These are phyloP conservation scores for Drosophila jambulina DNA, from an alignment of 1,140 invertebrate species.

Conservation along the genomic window DNA sequence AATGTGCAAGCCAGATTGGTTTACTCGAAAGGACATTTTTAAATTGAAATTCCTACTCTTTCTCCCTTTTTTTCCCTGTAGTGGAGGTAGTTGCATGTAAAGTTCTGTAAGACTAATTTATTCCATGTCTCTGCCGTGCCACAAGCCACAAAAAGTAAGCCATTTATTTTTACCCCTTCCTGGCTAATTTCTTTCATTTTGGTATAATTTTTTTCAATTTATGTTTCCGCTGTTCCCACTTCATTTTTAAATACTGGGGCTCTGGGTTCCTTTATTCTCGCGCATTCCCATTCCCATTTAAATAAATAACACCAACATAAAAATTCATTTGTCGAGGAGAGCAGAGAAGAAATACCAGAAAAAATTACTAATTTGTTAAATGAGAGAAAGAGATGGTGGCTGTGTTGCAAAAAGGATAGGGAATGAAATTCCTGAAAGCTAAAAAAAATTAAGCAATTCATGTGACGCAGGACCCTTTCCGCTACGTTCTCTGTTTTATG, in stretches of 20 bases:
- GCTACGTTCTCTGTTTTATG: neutral
- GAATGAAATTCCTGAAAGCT: neutral
- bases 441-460: constrained; percentile 29
- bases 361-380: constrained; percentile 29
- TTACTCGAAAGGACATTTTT: constrained; percentile 2
- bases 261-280: constrained; percentile 1
- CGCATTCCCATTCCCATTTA: constrained; percentile 5
- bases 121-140: neutral
- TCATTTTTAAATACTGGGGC: neutral
- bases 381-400: neutral
- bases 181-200: constrained; percentile 23
- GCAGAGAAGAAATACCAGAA: constrained; percentile 7
- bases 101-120: constrained; percentile 9
- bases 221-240: constrained; percentile 10
- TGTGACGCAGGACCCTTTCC: neutral
- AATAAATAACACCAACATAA: constrained; percentile 46
- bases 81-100: neutral
- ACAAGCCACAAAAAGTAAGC: constrained; percentile 1
- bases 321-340: constrained; percentile 36
- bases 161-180: neutral
- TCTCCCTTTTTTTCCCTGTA: neutral
- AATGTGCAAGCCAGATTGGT: neutral
- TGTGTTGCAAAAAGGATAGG: neutral
- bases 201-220: constrained; percentile 27
- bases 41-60: constrained; percentile 11